Base-by-base conservation (phyloP, 64 coral and sea anemone species). In the Montipora sp. region DNA sequence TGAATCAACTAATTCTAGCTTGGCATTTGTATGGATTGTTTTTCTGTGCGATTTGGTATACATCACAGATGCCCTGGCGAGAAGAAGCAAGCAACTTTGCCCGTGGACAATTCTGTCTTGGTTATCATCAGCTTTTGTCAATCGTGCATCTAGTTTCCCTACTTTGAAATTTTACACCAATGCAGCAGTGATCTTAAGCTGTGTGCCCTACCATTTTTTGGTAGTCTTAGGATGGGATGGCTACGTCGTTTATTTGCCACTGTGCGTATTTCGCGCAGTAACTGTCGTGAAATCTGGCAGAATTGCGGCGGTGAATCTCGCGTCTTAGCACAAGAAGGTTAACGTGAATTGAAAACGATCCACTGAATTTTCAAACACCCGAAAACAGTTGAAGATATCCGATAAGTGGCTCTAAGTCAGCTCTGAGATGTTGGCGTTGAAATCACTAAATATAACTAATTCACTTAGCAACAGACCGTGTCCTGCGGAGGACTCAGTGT, bases 31-130 rank as follows among this genome's bases (percentile, higher is more conserved):
- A 15, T 78, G 65, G 92, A 0, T 89, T 10, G 87, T 94, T 16
- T 94, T 75, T 19, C 19, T 89, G 20, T 94, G 92, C 27, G 92
- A 94, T 89, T 80, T 87, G n/a, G 49, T 94, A 24, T 94, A 89
- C 23, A 61, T 76, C 7, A 81, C 78, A 8, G 92, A 94, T 9
- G 75, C 70, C 50, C 65, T 81, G 10, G 92, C 92, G 8, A 22
- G 92, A 18, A 51, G 57, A 36, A 81, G 68, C 15, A 94, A 89
- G 48, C 73, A 68, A 50, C 16, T 63, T 43, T 48, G 43, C 13
- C 20, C 47, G 76, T 22, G 65, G 18, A 50, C 65, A 67, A 70
- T 47, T 14, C 51, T 51, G 24, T 3, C 53, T 10, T 27, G 27
- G 6, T 12, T 92, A 20, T 60, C 4, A 11, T 23, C 11, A 24